Evolutionary conservation across 1,140 invertebrate genomes (phyloP), one percentile per base, ranked within the genome.

Genomic region (Macrosteles quadrilineatus): DNA sequence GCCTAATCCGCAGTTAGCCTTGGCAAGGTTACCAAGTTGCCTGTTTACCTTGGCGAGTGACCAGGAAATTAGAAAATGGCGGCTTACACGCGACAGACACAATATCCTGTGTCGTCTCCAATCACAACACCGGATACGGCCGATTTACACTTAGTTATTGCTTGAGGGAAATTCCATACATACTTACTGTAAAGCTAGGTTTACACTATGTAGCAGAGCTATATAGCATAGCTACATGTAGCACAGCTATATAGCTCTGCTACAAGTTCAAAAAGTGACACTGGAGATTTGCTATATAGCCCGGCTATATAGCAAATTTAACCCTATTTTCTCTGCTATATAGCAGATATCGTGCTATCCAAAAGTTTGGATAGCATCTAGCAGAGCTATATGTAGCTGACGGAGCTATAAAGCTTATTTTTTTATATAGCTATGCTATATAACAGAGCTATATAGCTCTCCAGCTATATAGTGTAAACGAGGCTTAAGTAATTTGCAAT

Each of bases 201-300:
- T 50, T 50, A 50, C 47, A 11, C 6, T 50, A 50, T 50, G 17
- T 11, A 50, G 47, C 47, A 19, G 57, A 62, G 29, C 23, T 62
- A 19, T 6, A 25, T n/a, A 29, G 9, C 27, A 63, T 6, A 19
- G 6, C 23, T 53, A 53, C 47, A 19, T 62, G 29, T 62, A 62
- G 57, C 29, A 62, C 25, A 62, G 57, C 57, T 62, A 23, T 50
- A 50, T 50, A 50, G 47, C 21, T 50, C 47, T 50, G 47, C 47
- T 50, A 50, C 47, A 50, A 50, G 47, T 50, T 50, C 47, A 50
- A 50, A 50, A 50, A 50, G n/a, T 50, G 47, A 50, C 47, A 11
- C 47, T 50, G 47, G 47, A 50, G 47, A 50, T 50, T 19, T 50
- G 47, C 47, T 50, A 50, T 11, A 50, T 19, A 50, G 47, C 47